Base-by-base conservation (phyloP, 2,113 vertebrate genomes). In the Nannospalax galili region DNA sequence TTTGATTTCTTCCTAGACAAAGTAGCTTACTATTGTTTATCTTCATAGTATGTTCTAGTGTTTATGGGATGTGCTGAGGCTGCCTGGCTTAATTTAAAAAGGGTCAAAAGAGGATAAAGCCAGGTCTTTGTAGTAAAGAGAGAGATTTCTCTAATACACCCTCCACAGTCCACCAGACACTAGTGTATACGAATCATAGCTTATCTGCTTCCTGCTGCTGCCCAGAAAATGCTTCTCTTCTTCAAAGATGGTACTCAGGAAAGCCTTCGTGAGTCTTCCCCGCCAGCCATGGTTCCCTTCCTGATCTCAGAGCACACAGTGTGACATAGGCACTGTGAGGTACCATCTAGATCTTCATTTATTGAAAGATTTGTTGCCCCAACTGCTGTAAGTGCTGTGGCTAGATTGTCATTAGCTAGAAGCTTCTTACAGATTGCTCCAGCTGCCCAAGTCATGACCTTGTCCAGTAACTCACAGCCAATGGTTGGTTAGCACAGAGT, bases 311-410 rank as follows among this genome's bases (percentile, higher is more conserved):
- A 84, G 56, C 60, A 19, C 12, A 65, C 30, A 16, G 19, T 69
- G 45, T 16, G 58, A 14, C 3, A 3, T 1, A 48, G 69, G 32
- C 1, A 3, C 40, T 20, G 42, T 0, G 2, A 0, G 3, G 12
- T 4, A 7, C 8, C 45, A 12, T 52, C 20, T 30, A 16, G n/a
- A 1, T 1, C 20, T 4, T 20, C 10, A 42, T n/a, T 17, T 10
- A 78, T 2, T 17, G 26, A 37, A 67, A 11, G 64, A 45, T 37
- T 26, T 65, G 16, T 22, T 10, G 45, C 24, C 22, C 48, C 30
- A 22, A 26, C 22, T 84, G 64, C 64, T 70, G 56, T 14, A 52
- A 56, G 37, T 12, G 15, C 24, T 40, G 62, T 67, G 3, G n/a
- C 30, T 2, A 28, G 72, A 35, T 0, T 1, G 4, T 45, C 45